These are phyloP conservation scores for Cololabis saira DNA, from an alignment of 2,113 vertebrate species.

Conservation along the genomic window DNA sequence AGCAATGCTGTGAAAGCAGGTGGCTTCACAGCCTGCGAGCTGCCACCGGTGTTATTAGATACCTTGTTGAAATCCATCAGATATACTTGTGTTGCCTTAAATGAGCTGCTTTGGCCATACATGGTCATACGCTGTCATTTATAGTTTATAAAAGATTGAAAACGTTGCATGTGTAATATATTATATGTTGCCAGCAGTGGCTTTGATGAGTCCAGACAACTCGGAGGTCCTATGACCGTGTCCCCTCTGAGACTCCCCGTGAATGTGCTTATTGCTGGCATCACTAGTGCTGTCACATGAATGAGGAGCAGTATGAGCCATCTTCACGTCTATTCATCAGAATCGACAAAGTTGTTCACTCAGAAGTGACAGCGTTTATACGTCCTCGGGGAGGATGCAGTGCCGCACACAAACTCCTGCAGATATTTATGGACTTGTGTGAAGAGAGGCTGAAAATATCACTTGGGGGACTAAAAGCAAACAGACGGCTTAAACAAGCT, in stretches of 20 bases:
- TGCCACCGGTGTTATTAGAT: conserved; percentile 16
- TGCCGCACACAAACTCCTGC: conserved; percentile 23
- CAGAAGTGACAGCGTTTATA: conserved; percentile 15
- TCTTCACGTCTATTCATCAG: conserved; percentile 42
- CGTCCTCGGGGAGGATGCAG: conserved; percentile 34
- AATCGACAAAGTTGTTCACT: conserved; percentile 53
- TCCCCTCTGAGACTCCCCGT: not conserved
- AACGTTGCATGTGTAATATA: not conserved
- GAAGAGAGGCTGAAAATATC: conserved; percentile 42
- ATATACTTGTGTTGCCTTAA: conserved; percentile 8
- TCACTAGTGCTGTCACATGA: conserved; percentile 11
- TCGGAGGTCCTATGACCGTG: not conserved
- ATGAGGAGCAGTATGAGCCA: conserved; percentile 19
- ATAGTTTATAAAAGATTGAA: not conserved
- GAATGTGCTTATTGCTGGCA: not conserved
- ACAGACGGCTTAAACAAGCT: conserved; percentile 19
- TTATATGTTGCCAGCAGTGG: not conserved
- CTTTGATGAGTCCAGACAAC: conserved; percentile 4
- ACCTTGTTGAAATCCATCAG: conserved; percentile 5
- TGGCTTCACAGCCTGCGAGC: conserved; percentile 61
- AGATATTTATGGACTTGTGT: conserved; percentile 54
- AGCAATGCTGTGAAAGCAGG: conserved; percentile 51
- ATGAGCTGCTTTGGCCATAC: not conserved
- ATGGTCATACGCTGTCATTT: not conserved
- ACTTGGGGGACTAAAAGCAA: conserved; percentile 8